Evolutionary conservation across 2,888 invertebrate genomes (phyloP).

Genomic region (Cerastoderma edule): DNA sequence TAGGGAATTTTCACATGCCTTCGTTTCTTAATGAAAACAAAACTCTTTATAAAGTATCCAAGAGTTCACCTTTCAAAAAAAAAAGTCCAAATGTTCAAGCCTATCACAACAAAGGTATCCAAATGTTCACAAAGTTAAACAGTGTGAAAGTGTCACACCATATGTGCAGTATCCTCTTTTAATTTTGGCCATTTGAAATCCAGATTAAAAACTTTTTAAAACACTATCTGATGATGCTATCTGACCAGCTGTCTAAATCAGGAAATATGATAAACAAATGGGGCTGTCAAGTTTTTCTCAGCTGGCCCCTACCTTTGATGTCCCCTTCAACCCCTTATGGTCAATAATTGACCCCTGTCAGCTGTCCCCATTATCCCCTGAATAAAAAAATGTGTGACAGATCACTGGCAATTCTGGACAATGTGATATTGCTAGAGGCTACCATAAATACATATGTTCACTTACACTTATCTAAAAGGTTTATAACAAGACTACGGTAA

Average conservation of each 20-base stretch:
- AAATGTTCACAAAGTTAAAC: too few species aligned
- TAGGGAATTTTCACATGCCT: too few species aligned
- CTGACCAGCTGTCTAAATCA: constrained; percentile 13
- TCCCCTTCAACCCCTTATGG: constrained; percentile 17
- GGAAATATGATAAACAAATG: constrained; percentile 16
- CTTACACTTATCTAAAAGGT: constrained; percentile 9
- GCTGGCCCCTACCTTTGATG: constrained; percentile 18
- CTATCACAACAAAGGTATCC: too few species aligned
- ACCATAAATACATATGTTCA: constrained; percentile 11
- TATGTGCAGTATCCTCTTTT: too few species aligned
- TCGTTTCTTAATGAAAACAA: too few species aligned
- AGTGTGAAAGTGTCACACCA: too few species aligned
- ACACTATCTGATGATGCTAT: constrained; percentile 6
- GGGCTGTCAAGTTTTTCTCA: constrained; percentile 2
- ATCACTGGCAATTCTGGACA: constrained; percentile 5
- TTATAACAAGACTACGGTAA: too few species aligned
- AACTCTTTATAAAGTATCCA: too few species aligned
- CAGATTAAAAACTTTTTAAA: not conserved
- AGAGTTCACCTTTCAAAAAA: too few species aligned
- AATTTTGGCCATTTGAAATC: too few species aligned
- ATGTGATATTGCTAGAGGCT: constrained; percentile 6
- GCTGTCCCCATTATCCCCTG: constrained; percentile 20
- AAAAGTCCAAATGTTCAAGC: too few species aligned
- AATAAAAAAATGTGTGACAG: constrained; percentile 11
- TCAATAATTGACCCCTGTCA: constrained; percentile 22